Evolutionary conservation across 1,140 invertebrate species (phyloP).

Genomic region (Drosophila serrata): DNA sequence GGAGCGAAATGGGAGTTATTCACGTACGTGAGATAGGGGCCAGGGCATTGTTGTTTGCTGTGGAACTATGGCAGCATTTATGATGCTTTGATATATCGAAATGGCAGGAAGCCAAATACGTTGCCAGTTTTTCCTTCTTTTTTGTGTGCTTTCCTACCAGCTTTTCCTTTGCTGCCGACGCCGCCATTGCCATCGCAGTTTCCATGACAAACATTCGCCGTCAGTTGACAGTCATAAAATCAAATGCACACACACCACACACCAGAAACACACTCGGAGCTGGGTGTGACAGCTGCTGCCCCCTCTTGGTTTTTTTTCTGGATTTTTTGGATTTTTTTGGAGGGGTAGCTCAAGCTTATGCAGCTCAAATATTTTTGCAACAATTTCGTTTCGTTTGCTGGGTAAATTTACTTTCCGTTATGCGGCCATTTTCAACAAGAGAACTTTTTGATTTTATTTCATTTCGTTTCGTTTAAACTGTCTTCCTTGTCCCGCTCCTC

Average conservation of each 20-base stretch:
- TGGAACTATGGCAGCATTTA: conserved; percentile 71
- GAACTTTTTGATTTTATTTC: conserved; percentile 49
- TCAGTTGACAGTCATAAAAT: conserved; percentile 80
- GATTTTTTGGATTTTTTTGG: not conserved
- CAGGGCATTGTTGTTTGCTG: conserved; percentile 15
- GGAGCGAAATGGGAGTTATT: conserved; percentile 39
- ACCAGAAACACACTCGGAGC: conserved; percentile 13
- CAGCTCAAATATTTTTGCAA: conserved; percentile 80
- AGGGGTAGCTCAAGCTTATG: conserved; percentile 44
- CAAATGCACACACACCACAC: conserved; percentile 56
- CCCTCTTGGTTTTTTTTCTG: not conserved
- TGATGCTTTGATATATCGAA: conserved; percentile 80
- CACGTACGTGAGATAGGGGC: conserved; percentile 60
- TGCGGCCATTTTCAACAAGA: conserved; percentile 68
- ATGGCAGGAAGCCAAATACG: conserved; percentile 54
- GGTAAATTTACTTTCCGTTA: conserved; percentile 78
- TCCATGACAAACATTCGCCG: conserved; percentile 77
- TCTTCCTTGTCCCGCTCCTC: not conserved
- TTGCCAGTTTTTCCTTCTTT: not conserved
- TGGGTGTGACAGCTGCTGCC: conserved; percentile 27
- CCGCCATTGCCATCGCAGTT: conserved; percentile 37
- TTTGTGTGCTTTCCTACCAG: not conserved
- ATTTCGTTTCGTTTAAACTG: conserved; percentile 32
- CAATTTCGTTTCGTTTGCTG: conserved; percentile 76
- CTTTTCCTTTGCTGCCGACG: not conserved